Conservation (phyloP, 1,140 invertebrate species). For the Thaumetopoea pityocampa region DNA sequence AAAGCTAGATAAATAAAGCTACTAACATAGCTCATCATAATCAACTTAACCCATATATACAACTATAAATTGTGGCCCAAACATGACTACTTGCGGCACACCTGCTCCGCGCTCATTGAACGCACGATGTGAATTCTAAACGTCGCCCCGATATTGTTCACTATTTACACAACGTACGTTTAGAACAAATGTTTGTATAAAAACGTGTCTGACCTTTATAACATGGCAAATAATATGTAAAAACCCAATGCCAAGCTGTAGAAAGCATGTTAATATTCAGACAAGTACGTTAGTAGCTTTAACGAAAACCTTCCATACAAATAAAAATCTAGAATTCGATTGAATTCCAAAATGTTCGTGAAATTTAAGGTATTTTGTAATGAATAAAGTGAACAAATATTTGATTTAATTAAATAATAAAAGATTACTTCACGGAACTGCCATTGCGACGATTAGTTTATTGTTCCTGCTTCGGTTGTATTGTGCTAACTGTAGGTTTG, state of each 20-base stretch:
- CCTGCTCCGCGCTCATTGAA: constrained; percentile 29
- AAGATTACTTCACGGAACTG: no score
- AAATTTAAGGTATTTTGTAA: constrained; percentile 8
- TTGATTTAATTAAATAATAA: constrained; percentile 1
- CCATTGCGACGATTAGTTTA: no score
- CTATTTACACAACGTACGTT: constrained; percentile 26
- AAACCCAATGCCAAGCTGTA: constrained; percentile 5
- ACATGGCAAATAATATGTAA: constrained; percentile 10
- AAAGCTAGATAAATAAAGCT: not conserved
- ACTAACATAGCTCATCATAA: not conserved
- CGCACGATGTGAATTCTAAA: constrained; percentile 49
- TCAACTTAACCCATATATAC: not conserved
- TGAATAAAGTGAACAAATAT: not conserved
- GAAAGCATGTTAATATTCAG: constrained; percentile 11
- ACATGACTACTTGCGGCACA: constrained; percentile 37
- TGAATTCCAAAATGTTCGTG: constrained; percentile 8
- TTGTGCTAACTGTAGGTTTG: no score
- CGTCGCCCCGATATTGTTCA: constrained; percentile 34
- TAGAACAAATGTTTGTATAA: constrained; percentile 19
- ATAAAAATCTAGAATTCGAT: constrained; percentile 3
- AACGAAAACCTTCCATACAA: constrained; percentile 3
- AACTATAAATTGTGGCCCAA: constrained; percentile 22
- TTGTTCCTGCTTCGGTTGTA: no score
- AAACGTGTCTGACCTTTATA: constrained; percentile 25
- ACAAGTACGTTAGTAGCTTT: not conserved